Base-by-base conservation (phyloP, 1,140 invertebrate genomes). In the Sesamia nonagrioides region DNA sequence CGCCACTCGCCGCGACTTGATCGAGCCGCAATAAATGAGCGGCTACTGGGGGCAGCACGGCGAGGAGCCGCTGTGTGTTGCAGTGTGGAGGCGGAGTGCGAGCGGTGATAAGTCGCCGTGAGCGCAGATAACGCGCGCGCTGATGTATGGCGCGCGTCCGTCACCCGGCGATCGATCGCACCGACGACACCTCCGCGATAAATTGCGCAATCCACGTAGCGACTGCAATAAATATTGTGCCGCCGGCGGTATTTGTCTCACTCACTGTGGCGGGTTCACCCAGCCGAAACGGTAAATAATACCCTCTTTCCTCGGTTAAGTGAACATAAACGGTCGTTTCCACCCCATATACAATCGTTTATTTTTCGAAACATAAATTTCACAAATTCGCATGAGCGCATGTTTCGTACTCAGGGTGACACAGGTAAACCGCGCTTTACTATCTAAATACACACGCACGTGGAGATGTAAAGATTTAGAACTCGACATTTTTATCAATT, bases 321-420 rank as follows among this genome's bases (percentile, higher is more conserved):
- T 94, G 93, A 94, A 94, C 93, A 93, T 93, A 93, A 94, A 93
- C 91, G 93, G 88, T 93, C 93, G 93, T 94, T 94, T 94, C 93
- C 93, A 93, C 93, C 92, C 93, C 93, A 93, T 94, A 93, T 94
- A 93, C 91, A 89, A 92, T 87, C 91, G 88, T 92, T 94, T 94
- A 91, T 92, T 92, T 93, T 93, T 91, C 91, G 89, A 92, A 94
- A 92, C 89, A 93, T 94, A 93, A 94, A 93, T 93, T 94, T 91
- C 80, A 83, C 86, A 87, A 91, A 89, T 92, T 91, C 90, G 82
- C 84, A 83, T 91, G 85, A 86, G 87, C 86, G 86, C 84, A 82
- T 89, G 83, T 89, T 88, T 88, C 82, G 85, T 85, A 80, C 79
- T 79, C 45, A 54, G 50, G 52, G 7, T 60, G 66, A 79, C 81